These are phyloP conservation scores for Drosophila hamatofila DNA, from an alignment of 2,888 invertebrate species.

Conservation along the genomic window DNA sequence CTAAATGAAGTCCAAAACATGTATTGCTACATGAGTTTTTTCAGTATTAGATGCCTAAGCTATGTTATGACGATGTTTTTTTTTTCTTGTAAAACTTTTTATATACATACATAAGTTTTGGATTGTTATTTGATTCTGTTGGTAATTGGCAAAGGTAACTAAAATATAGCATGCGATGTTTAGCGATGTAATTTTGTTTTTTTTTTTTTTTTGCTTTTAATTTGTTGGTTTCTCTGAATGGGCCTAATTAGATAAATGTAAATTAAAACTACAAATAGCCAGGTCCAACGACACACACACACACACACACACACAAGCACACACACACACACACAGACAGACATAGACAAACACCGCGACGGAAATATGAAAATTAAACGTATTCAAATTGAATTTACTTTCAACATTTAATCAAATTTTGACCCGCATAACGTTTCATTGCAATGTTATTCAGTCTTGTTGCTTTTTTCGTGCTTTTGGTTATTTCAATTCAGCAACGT, in stretches of 20 bases:
- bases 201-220: not conserved
- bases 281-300: constrained; percentile 25
- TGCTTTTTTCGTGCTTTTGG: constrained; percentile 28
- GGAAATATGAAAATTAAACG: constrained; percentile 80
- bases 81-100: not conserved
- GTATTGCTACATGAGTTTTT: not conserved
- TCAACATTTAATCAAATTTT: constrained; percentile 75
- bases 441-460: constrained; percentile 41
- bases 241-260: constrained; percentile 60
- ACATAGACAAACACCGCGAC: constrained; percentile 23
- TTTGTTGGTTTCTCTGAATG: constrained; percentile 4
- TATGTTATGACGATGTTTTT: constrained; percentile 1
- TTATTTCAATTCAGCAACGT: constrained; percentile 59
- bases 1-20: not conserved
- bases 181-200: not conserved
- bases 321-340: not conserved
- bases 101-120: too few relatives aligned
- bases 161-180: not conserved
- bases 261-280: constrained; percentile 65
- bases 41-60: not conserved
- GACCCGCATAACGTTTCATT: constrained; percentile 56
- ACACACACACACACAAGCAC: constrained; percentile 2
- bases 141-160: not conserved
- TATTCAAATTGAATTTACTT: constrained; percentile 77
- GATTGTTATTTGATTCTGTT: not conserved